These are phyloP conservation scores for Spisula subtruncata DNA, from an alignment of 2,888 invertebrate genomes.

Conservation along the genomic window DNA sequence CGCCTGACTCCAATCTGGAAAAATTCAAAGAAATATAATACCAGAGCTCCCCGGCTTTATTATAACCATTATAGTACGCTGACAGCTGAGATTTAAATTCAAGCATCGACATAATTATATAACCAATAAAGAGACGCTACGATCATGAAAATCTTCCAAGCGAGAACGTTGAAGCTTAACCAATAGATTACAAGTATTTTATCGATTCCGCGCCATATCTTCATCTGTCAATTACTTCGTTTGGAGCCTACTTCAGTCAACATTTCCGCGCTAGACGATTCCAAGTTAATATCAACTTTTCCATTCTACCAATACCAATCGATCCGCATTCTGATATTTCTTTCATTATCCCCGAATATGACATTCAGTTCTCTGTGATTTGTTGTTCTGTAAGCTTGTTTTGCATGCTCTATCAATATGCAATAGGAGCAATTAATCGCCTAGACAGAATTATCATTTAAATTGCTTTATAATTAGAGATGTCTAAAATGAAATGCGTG, in stretches of 20 bases:
- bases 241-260: not conserved
- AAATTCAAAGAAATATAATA: not conserved
- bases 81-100: constrained; percentile 20
- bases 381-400: not conserved
- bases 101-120: not conserved
- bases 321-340: constrained; percentile 16
- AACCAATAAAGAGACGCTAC: not conserved
- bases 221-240: not conserved
- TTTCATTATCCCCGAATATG: constrained; percentile 20
- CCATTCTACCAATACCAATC: not conserved
- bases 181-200: constrained; percentile 15
- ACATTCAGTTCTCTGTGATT: not conserved
- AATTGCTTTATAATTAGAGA: constrained; percentile 21
- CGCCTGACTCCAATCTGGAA: not conserved
- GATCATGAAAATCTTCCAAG: not conserved
- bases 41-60: not conserved
- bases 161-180: not conserved
- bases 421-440: constrained; percentile 16
- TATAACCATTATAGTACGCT: not conserved
- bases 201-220: constrained; percentile 12
- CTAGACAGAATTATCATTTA: constrained; percentile 15
- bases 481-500: not conserved
- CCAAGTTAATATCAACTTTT: constrained; percentile 14
- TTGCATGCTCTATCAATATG: not conserved
- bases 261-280: not conserved